These are phyloP conservation scores for Hippolais icterina DNA, from an alignment of 2,113 vertebrate species.

Conservation along the genomic window DNA sequence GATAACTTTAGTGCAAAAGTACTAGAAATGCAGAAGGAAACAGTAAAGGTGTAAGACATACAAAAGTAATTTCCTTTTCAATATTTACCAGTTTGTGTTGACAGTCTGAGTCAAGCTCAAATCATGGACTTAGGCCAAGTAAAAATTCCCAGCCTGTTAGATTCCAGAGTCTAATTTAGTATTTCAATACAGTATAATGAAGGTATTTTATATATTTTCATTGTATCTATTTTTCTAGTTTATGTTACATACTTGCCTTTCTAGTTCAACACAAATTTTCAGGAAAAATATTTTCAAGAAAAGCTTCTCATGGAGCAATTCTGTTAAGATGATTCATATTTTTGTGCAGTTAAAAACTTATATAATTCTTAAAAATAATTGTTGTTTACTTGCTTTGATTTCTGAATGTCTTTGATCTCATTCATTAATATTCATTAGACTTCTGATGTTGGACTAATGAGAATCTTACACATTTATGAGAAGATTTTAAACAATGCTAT, in stretches of 20 bases:
- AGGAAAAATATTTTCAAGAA: conserved; percentile 22
- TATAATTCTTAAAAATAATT: conserved; percentile 69
- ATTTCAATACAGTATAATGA: neutral
- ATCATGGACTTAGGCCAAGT: neutral
- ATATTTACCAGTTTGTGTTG: neutral
- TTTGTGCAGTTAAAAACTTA: conserved; percentile 60
- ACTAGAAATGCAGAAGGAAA: neutral
- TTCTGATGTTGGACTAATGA: conserved; percentile 77
- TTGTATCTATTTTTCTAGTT: neutral
- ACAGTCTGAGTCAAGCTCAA: neutral
- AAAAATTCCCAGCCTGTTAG: neutral
- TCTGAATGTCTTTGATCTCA: conserved; percentile 77
- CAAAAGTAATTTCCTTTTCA: neutral
- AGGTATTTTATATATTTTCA: neutral
- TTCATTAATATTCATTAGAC: conserved; percentile 81
- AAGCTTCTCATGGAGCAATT: neutral
- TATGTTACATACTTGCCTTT: neutral
- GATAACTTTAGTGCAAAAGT: neutral
- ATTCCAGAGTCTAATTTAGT: neutral
- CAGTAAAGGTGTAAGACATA: neutral
- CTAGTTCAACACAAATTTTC: neutral
- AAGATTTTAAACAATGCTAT: conserved; percentile 68
- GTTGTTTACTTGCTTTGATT: conserved; percentile 77
- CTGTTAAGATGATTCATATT: neutral
- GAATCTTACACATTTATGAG: conserved; percentile 70